These are phyloP conservation scores for Elmis aenea DNA, from an alignment of 2,888 invertebrate species.

Conservation along the genomic window DNA sequence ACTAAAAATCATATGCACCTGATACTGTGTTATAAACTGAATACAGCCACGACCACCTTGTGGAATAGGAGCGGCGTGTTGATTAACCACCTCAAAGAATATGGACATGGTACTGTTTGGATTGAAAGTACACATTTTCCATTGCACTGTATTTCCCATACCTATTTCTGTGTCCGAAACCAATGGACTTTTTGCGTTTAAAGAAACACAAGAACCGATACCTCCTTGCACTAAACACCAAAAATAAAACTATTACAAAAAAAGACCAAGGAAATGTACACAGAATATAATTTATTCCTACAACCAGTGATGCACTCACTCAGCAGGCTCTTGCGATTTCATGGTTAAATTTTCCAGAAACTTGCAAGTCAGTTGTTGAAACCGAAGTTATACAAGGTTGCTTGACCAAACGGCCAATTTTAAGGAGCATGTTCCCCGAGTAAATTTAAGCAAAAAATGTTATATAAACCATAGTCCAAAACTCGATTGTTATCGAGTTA, in stretches of 20 bases:
- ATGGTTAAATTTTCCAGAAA: no score
- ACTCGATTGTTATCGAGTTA: no score
- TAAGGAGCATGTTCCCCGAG: no score
- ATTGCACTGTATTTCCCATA: conserved; percentile 94
- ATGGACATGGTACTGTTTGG: conserved; percentile 90
- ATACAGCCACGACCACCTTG: conserved; percentile 95
- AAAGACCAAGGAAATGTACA: background rate
- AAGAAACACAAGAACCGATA: conserved; percentile 93
- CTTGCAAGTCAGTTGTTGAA: no score
- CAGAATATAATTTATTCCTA: background rate
- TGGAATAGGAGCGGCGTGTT: conserved; percentile 91
- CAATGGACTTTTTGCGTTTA: conserved; percentile 84
- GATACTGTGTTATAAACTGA: conserved; percentile 98
- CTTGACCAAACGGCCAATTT: no score
- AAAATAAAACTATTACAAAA: conserved; percentile 7
- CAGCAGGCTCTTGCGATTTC: no score
- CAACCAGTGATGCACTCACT: no score
- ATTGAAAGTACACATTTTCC: conserved; percentile 95
- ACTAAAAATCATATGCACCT: no score
- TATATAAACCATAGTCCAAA: no score
- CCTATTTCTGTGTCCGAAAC: conserved; percentile 98
- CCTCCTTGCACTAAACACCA: conserved; percentile 78
- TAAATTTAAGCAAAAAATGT: no score
- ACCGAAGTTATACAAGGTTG: no score
- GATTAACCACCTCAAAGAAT: conserved; percentile 95